Percentiles rank a stretch among this genome's conserved stretches.
These are phyloP conservation scores for Poeciliopsis gracilis DNA, from an alignment of 2,797 vertebrate species.

Conservation along the genomic window DNA sequence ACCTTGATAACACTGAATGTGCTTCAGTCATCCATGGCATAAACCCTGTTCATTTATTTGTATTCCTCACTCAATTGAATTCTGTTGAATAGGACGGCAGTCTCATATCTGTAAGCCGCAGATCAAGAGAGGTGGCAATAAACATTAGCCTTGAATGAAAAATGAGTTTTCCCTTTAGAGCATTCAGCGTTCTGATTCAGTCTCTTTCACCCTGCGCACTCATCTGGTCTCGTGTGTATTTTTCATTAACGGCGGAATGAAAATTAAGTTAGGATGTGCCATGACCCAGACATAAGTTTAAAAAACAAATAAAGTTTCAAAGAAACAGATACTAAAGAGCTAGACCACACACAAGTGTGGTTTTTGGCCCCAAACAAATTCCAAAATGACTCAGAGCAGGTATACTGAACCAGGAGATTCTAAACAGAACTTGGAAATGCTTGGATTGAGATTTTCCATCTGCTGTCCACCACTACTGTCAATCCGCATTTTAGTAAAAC, in stretches of 20 bases:
- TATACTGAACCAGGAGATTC: slow-evolving; percentile 58
- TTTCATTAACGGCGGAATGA: slow-evolving; percentile 71
- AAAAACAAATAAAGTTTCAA: slow-evolving; percentile 73
- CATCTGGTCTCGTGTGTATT: slow-evolving; percentile 69
- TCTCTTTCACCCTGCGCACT: slow-evolving; percentile 72
- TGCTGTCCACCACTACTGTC: slow-evolving; percentile 46
- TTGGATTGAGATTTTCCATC: slow-evolving; percentile 54
- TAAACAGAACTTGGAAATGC: slow-evolving; percentile 58
- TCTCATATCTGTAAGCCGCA: slow-evolving; percentile 64
- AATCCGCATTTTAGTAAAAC: slow-evolving; percentile 38
- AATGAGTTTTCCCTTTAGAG: slow-evolving; percentile 51
- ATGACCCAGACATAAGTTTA: slow-evolving; percentile 72
- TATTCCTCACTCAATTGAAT: slow-evolving; percentile 71
- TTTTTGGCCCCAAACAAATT: slow-evolving; percentile 38
- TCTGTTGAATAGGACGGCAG: slow-evolving; percentile 60
- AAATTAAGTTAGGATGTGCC: slow-evolving; percentile 68
- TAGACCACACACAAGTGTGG: slow-evolving; percentile 39
- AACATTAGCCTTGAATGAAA: slow-evolving; percentile 72
- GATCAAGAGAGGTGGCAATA: slow-evolving; percentile 73
- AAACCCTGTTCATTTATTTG: slow-evolving; percentile 61
- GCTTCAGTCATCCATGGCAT: slow-evolving; percentile 40
- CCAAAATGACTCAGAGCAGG: slow-evolving; percentile 27
- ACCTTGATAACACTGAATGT: slow-evolving; percentile 39
- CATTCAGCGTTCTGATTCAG: slow-evolving; percentile 60
- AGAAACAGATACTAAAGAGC: slow-evolving; percentile 71